phyloP scores from a whole-genome alignment of 2,797 vertebrate genomes.

The Lepilemur ruficaudatus region DNA sequence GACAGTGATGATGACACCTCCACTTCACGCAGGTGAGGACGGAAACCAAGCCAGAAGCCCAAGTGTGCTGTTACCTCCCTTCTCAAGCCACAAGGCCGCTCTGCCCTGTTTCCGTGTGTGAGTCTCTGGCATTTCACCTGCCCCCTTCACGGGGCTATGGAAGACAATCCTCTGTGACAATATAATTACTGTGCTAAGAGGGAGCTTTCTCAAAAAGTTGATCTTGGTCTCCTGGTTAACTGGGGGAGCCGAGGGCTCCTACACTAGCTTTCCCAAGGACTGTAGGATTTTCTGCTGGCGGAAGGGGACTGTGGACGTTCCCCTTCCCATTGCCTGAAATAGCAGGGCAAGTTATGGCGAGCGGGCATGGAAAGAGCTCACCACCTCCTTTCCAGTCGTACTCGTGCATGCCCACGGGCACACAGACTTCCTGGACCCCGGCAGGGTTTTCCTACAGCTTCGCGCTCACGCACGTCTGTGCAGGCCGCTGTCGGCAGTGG shows the following conservation, averaged over 20 bases:
- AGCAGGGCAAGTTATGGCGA: background rate
- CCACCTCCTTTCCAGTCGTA: background rate
- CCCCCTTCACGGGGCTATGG: background rate
- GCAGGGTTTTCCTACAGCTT: fast-evolving
- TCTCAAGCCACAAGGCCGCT: background rate
- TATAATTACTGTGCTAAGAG: too few species aligned
- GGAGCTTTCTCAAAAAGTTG: background rate
- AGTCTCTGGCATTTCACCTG: fast-evolving
- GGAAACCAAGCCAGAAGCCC: background rate
- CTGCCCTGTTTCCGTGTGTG: background rate
- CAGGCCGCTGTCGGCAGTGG: background rate
- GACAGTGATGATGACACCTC: background rate
- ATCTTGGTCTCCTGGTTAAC: background rate
- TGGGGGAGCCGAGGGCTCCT: background rate
- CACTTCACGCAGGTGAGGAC: background rate
- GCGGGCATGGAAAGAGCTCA: background rate
- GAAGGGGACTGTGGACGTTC: background rate
- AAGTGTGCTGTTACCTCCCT: background rate
- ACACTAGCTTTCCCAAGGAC: background rate
- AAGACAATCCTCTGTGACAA: background rate
- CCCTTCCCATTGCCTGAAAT: background rate
- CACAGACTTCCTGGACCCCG: background rate
- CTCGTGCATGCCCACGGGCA: fast-evolving
- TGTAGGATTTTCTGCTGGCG: background rate
- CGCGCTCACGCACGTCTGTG: too few species aligned